Conservation (phyloP, 30 jellyfish, hydroid and myxozoan genomes). For the Aurelia aurita complex sp. Pacific region DNA sequence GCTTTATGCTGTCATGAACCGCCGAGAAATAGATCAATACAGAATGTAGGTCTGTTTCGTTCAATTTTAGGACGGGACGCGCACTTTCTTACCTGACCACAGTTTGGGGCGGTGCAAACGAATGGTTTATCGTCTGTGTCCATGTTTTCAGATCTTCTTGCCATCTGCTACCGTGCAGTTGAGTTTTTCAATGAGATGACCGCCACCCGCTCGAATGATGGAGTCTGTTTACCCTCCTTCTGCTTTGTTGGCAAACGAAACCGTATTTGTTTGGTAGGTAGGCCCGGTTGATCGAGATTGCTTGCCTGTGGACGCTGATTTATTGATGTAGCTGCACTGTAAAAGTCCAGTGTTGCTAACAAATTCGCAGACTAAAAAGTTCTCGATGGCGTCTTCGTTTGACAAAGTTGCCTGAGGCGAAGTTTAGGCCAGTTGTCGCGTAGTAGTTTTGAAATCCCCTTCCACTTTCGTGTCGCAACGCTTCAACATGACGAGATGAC, state of each 20-base stretch:
- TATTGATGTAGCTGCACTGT: too few relatives aligned
- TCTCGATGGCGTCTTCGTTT: neutral
- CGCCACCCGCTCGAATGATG: too few relatives aligned
- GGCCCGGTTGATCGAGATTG: too few relatives aligned
- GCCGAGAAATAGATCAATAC: neutral
- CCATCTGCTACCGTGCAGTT: too few relatives aligned
- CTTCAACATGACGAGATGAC: constrained; percentile 49
- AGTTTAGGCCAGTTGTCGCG: neutral
- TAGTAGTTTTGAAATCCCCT: neutral
- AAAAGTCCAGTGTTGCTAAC: too few relatives aligned
- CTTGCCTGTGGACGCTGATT: too few relatives aligned
- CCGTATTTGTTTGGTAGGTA: too few relatives aligned
- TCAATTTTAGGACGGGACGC: neutral
- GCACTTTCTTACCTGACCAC: constrained; percentile 59
- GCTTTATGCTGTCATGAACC: neutral
- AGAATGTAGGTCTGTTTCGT: too few relatives aligned
- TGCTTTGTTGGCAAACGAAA: too few relatives aligned
- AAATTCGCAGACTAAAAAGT: neutral
- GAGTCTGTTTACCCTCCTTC: too few relatives aligned
- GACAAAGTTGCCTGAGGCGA: neutral
- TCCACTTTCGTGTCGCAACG: constrained; percentile 57
- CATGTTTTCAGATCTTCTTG: constrained; percentile 12
- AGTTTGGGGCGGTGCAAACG: constrained; percentile 67
- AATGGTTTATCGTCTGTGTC: constrained; percentile 71
- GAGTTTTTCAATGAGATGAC: too few relatives aligned